Evolutionary conservation across 2,888 invertebrate species (phyloP).

Genomic region (Zeuzera pyrina): DNA sequence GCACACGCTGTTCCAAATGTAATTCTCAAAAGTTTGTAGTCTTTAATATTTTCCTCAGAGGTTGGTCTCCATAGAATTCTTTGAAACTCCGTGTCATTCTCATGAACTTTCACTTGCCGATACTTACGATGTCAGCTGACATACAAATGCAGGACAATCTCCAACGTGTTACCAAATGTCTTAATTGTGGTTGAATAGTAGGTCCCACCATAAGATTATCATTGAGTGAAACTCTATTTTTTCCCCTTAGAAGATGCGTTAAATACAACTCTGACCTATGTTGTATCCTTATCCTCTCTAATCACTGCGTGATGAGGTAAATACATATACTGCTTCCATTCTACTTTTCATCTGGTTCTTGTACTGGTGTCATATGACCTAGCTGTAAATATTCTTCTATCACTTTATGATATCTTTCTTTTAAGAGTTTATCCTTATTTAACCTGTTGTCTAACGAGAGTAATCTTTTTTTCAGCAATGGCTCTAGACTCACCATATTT

Average conservation of each 20-base stretch:
- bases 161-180: slow-evolving; percentile 22
- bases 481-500: neutral
- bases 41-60: slow-evolving; percentile 7
- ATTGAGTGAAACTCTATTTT: slow-evolving; percentile 20
- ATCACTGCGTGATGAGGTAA: no score
- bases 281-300: no score
- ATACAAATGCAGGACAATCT: slow-evolving; percentile 16
- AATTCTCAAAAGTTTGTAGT: slow-evolving; percentile 18
- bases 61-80: slow-evolving; percentile 16
- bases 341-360: no score
- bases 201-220: slow-evolving; percentile 16
- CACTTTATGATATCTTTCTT: neutral
- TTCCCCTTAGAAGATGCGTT: slow-evolving; percentile 15
- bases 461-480: neutral
- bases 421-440: neutral
- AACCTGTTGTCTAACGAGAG: neutral
- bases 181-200: slow-evolving; percentile 19
- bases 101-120: slow-evolving; percentile 17
- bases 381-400: slow-evolving; percentile 2
- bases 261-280: no score
- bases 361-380: no score
- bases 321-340: neutral
- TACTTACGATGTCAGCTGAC: slow-evolving; percentile 24
- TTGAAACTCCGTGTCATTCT: slow-evolving; percentile 18
- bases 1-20: slow-evolving; percentile 25